Evolutionary conservation across 2,797 vertebrate species (phyloP).

Genomic region (Masticophis lateralis): DNA sequence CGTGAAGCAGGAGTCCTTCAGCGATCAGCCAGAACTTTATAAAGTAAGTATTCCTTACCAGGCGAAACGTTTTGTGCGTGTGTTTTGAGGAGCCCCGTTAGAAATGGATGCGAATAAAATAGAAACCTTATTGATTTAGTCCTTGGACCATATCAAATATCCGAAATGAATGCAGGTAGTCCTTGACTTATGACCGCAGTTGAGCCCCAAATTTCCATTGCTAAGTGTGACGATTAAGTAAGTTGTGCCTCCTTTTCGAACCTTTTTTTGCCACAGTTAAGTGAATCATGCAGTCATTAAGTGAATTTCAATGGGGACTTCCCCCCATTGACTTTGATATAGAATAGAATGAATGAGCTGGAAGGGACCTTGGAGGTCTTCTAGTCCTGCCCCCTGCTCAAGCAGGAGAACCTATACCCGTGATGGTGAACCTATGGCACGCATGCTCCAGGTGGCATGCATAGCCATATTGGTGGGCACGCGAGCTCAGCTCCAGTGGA

Average conservation of each 20-base stretch:
- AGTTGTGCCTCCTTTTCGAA: background rate
- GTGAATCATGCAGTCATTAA: background rate
- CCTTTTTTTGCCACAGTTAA: background rate
- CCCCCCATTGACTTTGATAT: background rate
- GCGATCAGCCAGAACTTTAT: constrained; percentile 6
- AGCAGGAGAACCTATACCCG: too few species aligned
- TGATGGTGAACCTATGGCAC: too few species aligned
- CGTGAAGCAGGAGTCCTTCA: fast-evolving
- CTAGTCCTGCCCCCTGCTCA: too few species aligned
- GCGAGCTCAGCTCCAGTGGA: too few species aligned
- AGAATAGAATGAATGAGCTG: too few species aligned
- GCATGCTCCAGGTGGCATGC: too few species aligned
- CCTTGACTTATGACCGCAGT: too few species aligned
- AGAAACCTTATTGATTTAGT: too few species aligned
- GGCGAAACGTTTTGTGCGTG: fast-evolving
- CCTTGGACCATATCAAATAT: too few species aligned
- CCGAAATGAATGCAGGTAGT: too few species aligned
- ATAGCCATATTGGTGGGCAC: too few species aligned
- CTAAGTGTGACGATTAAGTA: background rate
- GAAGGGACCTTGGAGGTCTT: too few species aligned
- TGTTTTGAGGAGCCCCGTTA: background rate
- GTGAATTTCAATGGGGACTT: background rate
- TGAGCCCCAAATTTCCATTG: background rate
- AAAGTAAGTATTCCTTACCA: constrained; percentile 54
- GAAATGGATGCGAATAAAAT: background rate